Percentiles rank a stretch among this genome's conserved stretches.
Evolutionary conservation across 2,888 invertebrate genomes (phyloP).

Genomic region (Cryptocheilus praepositus): DNA sequence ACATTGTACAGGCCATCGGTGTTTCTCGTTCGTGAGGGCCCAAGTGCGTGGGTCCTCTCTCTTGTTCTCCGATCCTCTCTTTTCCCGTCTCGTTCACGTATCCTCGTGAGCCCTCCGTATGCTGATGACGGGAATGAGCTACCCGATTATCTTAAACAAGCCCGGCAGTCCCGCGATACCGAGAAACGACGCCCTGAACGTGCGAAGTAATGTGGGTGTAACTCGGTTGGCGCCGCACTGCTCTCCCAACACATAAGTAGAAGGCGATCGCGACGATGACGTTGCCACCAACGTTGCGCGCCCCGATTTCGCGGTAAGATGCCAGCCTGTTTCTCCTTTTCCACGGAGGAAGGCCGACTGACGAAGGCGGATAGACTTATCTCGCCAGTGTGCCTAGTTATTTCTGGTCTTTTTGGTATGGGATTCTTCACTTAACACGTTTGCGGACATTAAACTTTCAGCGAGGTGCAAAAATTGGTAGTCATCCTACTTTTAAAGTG

Average conservation of each 20-base stretch:
- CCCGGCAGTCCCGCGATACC: slow-evolving; percentile 43
- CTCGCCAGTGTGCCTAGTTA: too few relatives aligned
- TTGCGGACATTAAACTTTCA: too few relatives aligned
- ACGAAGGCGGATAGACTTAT: too few relatives aligned
- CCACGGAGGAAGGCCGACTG: too few relatives aligned
- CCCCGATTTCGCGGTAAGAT: too few relatives aligned
- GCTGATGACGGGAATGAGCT: slow-evolving; percentile 15
- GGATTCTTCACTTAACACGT: too few relatives aligned
- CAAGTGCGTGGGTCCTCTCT: not conserved
- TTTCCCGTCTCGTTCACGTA: not conserved
- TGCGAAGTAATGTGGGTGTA: slow-evolving; percentile 14
- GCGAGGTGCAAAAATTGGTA: too few relatives aligned
- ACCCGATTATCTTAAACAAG: slow-evolving; percentile 57
- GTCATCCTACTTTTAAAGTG: too few relatives aligned
- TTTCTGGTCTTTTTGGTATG: too few relatives aligned
- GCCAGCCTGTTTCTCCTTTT: too few relatives aligned
- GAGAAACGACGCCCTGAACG: slow-evolving; percentile 39
- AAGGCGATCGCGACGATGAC: not conserved
- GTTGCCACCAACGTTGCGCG: too few relatives aligned
- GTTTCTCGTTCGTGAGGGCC: not conserved
- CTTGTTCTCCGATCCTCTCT: not conserved
- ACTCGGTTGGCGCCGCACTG: not conserved
- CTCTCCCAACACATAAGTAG: not conserved
- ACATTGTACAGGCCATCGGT: too few relatives aligned
- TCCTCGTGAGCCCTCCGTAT: not conserved